Conservation (phyloP, 1,140 invertebrate genomes). For the Tenebrio molitor region DNA sequence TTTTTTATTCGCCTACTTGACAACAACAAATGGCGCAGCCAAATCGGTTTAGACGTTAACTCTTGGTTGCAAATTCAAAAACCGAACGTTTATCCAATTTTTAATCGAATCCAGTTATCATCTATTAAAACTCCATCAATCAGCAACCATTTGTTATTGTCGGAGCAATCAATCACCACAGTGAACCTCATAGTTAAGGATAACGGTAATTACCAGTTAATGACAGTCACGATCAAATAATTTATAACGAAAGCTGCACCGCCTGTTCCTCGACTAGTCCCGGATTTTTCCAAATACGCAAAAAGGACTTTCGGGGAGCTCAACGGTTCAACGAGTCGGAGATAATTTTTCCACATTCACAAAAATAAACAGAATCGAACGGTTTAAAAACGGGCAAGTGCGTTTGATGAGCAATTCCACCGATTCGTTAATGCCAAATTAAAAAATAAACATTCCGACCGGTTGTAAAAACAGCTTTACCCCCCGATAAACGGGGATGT, state of each 20-base stretch:
- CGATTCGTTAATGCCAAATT: conserved; percentile 16
- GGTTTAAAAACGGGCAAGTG: not conserved
- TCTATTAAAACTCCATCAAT: conserved; percentile 38
- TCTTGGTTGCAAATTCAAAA: no score
- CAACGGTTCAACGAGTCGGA: no score
- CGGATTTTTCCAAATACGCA: not conserved
- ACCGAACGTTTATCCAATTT: not conserved
- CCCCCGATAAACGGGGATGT: conserved; percentile 12
- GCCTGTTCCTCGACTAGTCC: not conserved
- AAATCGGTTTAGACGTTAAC: no score
- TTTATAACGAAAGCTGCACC: conserved; percentile 17
- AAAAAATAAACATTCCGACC: conserved; percentile 20
- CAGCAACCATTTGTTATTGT: conserved; percentile 31
- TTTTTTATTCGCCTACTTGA: no score
- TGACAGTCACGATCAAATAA: conserved; percentile 37
- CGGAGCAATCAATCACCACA: conserved; percentile 22
- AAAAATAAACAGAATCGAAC: conserved; percentile 1
- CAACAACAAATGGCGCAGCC: no score
- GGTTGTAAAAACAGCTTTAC: conserved; percentile 30
- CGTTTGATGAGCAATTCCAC: conserved; percentile 7
- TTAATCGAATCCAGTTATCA: conserved; percentile 28
- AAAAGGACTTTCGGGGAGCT: no score
- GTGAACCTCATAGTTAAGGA: conserved; percentile 31
- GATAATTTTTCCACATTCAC: not conserved
- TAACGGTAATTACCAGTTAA: conserved; percentile 35